Base-by-base conservation (phyloP, 2,113 vertebrate species). In the Gracilinanus agilis region DNA sequence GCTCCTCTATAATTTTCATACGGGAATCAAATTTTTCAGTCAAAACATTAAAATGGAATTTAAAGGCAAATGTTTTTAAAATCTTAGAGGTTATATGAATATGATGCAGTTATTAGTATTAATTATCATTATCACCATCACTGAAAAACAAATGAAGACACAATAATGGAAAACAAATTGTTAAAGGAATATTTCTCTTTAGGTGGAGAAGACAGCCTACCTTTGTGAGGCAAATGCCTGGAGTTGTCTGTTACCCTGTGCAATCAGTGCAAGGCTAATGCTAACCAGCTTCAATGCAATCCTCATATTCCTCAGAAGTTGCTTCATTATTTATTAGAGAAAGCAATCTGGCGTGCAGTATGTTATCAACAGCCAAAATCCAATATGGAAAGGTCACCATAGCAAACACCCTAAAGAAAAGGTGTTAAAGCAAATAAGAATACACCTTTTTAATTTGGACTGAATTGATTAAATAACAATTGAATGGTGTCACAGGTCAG, bases 381-480 rank as follows among this genome's bases (percentile, higher is more conserved):
- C 98, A 98, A 98, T 98, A 97, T 96, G 55, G 96, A 98, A 98
- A 98, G 98, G 98, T 98, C 98, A 98, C 97, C 93, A 88, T 97
- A 94, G 94, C 96, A 97, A 98, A 97, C 96, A 93, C 96, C 95
- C 89, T 94, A 97, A 98, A 97, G 97, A 97, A 98, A 98, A 97
- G 96, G 97, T 98, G 97, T 97, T 96, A 97, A 97, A 96, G 97
- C 97, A 97, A 98, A 98, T 97, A 98, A 98, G 98, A 99, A 99
- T 97, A 98, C 97, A 98, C 97, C 98, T 98, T 98, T 99, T 98
- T 98, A 98, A 98, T 99, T 99, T 98, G 93, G 93, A 96, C 97
- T 97, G 98, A 98, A 98, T 98, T 98, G 98, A 99, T 99, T 98
- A 99, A 98, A 98, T 97, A 98, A 99, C 96, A 98, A 98, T 97